Evolutionary conservation across 2,113 vertebrate species (phyloP).

Genomic region (Tiliqua scincoides): DNA sequence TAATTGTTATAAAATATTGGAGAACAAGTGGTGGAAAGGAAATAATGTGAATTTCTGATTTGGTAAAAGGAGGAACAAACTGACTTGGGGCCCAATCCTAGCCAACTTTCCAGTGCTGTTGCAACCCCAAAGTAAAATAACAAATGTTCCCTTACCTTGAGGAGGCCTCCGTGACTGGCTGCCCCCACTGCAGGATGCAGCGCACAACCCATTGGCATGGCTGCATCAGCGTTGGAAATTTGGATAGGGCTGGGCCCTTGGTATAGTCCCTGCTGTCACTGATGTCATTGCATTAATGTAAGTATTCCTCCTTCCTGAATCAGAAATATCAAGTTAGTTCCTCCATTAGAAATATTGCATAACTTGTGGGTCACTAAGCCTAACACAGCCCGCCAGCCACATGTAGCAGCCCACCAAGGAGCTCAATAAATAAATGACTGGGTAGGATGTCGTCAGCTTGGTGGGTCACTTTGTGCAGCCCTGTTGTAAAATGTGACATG

Average conservation of each 20-base stretch:
- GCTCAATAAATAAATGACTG: background rate
- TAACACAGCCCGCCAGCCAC: background rate
- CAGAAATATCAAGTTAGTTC: background rate
- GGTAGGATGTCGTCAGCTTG: background rate
- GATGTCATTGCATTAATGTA: too few species aligned
- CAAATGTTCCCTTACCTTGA: background rate
- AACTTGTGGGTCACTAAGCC: too few species aligned
- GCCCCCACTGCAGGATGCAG: too few species aligned
- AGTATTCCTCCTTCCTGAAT: background rate
- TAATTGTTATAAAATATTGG: conserved; percentile 14
- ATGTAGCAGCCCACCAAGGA: too few species aligned
- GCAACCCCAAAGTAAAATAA: too few species aligned
- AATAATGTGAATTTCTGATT: background rate
- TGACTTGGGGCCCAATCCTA: background rate
- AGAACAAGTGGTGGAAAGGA: background rate
- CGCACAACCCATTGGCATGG: too few species aligned
- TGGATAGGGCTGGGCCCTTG: background rate
- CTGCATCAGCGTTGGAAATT: too few species aligned
- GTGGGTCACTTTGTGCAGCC: background rate
- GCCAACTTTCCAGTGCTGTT: too few species aligned
- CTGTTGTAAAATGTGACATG: background rate
- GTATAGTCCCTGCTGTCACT: background rate
- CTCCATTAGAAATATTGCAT: background rate
- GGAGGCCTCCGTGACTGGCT: too few species aligned
- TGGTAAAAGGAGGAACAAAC: background rate